A percentile compares a stretch with the other conserved stretches of the same genome.
These are phyloP conservation scores for Lamellibrachia luymesi DNA, from an alignment of 1,140 invertebrate genomes.

Conservation along the genomic window DNA sequence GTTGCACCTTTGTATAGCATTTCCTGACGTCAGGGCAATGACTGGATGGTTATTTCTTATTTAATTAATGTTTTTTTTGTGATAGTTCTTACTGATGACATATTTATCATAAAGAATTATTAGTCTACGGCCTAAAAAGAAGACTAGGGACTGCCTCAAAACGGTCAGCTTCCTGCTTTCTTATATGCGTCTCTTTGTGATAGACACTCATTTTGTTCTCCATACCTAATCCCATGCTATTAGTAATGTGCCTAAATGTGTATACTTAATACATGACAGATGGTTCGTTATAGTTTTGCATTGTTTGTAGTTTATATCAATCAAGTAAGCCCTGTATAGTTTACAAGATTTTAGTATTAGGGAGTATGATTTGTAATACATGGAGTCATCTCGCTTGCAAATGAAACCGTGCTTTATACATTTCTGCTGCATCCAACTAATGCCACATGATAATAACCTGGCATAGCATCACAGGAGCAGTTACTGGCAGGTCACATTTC, in stretches of 20 bases:
- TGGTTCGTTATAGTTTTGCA: not conserved
- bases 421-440: not conserved
- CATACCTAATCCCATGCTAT: not conserved
- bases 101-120: not conserved
- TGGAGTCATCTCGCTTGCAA: too few species aligned
- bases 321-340: not conserved
- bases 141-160: not conserved
- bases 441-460: not conserved
- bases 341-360: not conserved
- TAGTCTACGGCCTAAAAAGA: not conserved
- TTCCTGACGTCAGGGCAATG: not conserved
- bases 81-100: not conserved
- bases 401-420: not conserved
- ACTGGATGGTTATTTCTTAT: not conserved
- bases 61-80: not conserved
- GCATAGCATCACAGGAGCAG: not conserved
- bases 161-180: not conserved
- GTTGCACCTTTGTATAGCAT: not conserved
- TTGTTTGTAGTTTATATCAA: not conserved
- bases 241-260: too few species aligned
- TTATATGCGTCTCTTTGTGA: not conserved
- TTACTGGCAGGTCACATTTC: not conserved
- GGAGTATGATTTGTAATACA: not conserved
- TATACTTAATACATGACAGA: too few species aligned
- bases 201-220: not conserved